Evolutionary conservation across 2,888 invertebrate genomes (phyloP), one percentile per base, ranked within the genome.

Genomic region (Scaptomyza caliginosa): DNA sequence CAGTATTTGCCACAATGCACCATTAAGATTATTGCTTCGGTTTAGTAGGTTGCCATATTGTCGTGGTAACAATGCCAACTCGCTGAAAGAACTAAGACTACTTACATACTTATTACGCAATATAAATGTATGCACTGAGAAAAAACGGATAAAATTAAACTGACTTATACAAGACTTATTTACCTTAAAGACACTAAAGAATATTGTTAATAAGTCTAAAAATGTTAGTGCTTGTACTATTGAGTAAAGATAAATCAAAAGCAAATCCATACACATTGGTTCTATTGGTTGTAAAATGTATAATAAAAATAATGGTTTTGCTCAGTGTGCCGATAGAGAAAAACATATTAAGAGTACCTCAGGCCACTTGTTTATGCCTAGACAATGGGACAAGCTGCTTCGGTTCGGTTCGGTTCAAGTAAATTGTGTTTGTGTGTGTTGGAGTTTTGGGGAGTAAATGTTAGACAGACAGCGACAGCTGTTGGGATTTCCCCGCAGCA

Each of bases 331-430:
- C 36, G n/a, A 40, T 39, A 21, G 63, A 70, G 57, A 42, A 38
- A 68, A 43, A 54, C 52, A 52, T 30, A 16, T 39, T 52, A n/a
- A n/a, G 42, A 58, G 49, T 54, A 73, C 67, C 78, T 67, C 62
- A 64, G 65, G 76, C 79, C 83, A 76, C 76, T 81, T 85, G 73
- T 77, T 66, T 17, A 21, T 70, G 77, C 71, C 76, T 86, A 83
- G 80, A 83, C 84, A 82, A 83, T 74, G 43, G 55, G 30, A 57
- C 58, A 43, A 46, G 50, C 62, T 45, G 66, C 50, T 64, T 26
- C 63, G 64, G 56, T 55, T 64, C 59, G 66, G 46, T 64, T 26
- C 63, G 64, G 56, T 55, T 64, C 59, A 64, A 71, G 63, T 69
- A 45, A 38, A 60, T 54, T 48, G 42, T 4, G 38, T 49, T 36